Percentiles rank a stretch among this genome's conserved stretches.
phyloP scores from a whole-genome alignment of 1,140 invertebrate species.

The Trissolcus basalis region DNA sequence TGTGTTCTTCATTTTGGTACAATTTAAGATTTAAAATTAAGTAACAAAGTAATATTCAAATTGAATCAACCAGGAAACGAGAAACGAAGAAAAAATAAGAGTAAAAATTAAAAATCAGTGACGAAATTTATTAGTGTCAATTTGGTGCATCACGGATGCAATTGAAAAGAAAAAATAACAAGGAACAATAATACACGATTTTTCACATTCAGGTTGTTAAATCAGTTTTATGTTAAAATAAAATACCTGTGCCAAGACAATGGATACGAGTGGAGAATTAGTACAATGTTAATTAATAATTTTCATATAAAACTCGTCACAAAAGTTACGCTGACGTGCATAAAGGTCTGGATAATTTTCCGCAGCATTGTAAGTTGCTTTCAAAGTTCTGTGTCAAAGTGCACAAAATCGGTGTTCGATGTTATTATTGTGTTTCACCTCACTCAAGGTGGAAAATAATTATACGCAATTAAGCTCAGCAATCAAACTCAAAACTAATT shows the following conservation, averaged over 20 bases:
- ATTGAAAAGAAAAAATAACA: conserved; percentile 6
- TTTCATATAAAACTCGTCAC: conserved; percentile 32
- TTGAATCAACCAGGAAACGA: too few relatives aligned
- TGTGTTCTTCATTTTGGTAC: too few relatives aligned
- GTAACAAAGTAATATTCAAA: too few relatives aligned
- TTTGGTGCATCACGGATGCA: too few relatives aligned
- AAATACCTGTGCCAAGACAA: conserved; percentile 27
- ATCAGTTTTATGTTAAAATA: conserved; percentile 41
- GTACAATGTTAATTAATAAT: conserved; percentile 35
- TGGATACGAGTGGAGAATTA: conserved; percentile 53
- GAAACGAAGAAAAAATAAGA: too few relatives aligned
- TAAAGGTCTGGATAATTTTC: conserved; percentile 42
- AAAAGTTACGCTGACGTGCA: conserved; percentile 30
- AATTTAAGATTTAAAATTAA: too few relatives aligned
- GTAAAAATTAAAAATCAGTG: too few relatives aligned
- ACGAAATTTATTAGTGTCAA: too few relatives aligned
- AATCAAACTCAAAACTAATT: not conserved
- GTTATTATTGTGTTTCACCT: not conserved
- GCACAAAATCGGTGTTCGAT: conserved; percentile 10
- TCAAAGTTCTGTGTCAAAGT: conserved; percentile 44
- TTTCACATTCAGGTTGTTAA: conserved; percentile 52
- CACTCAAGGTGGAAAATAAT: too few relatives aligned
- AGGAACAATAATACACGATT: conserved; percentile 27
- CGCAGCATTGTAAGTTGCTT: conserved; percentile 45
- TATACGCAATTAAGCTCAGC: too few relatives aligned